Base-by-base conservation (phyloP, 2,888 invertebrate species). In the Cephus pulcher region DNA sequence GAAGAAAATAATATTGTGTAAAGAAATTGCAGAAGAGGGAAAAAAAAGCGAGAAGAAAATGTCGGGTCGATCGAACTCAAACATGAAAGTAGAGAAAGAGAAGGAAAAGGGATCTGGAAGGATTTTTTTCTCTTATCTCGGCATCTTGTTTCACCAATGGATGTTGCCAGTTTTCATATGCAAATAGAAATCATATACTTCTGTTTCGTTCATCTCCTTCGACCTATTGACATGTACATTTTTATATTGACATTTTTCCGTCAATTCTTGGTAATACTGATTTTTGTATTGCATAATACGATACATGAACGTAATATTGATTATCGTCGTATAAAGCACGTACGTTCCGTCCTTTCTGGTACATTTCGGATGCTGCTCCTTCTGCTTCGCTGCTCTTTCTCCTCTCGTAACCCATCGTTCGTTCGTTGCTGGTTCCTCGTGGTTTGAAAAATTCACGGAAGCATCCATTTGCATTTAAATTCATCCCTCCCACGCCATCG, bases 381-480 rank as follows among this genome's bases (percentile, higher is more conserved):
- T 23, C 56, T 2, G 23, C 23, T 6, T 56, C 2, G 56, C 56
- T 56, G 23, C 23, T 56, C 56, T 0, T 56, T 23, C 6, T 56
- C 1, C 1, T 40, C 15, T 1, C 40, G 15, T 15, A 15, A 12
- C 15, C 15, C 40, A 9, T 56, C 15, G 40, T 9, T 56, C 40
- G 23, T 23, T 56, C 23, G 23, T 56, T 9, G 56, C 56, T 56
- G 56, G 56, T 23, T 56, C 23, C 15, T 23, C 56, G 56, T 56
- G 56, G 56, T 56, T 56, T 15, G 0, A 56, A 23, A 56, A 56
- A 56, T 56, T 56, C 23, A 56, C 23, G 23, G 9, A 23, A 23
- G 56, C 56, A 56, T 23, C 56, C 56, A 71, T 71, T 71, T 71
- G 71, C 71, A 71, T 71, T 71, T 71, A 71, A 71, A 71, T 71